Percentiles rank a stretch among this genome's conserved stretches.
These are phyloP conservation scores for Oreochromis niloticus DNA, from an alignment of 2,113 vertebrate genomes.

Conservation along the genomic window DNA sequence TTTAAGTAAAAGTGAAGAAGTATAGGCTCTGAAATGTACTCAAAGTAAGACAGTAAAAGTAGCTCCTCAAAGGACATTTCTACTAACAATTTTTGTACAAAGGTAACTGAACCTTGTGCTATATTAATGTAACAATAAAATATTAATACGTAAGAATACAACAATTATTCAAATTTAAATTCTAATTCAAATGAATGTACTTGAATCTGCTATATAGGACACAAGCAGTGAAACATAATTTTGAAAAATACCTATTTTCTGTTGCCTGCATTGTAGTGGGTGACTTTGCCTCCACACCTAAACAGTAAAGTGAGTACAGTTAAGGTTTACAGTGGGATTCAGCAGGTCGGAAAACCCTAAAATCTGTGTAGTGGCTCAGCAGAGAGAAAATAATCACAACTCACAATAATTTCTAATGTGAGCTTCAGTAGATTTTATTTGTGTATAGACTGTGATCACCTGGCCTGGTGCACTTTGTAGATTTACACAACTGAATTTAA, in stretches of 20 bases:
- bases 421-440: not conserved
- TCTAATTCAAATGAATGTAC: not conserved
- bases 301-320: not conserved
- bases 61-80: not conserved
- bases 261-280: not conserved
- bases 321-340: not conserved
- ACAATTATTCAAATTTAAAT: not conserved
- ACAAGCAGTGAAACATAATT: not conserved
- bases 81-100: not conserved
- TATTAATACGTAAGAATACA: not conserved
- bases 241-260: not conserved
- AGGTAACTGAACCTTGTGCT: not conserved
- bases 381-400: not conserved
- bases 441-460: not conserved
- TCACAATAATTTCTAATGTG: not conserved
- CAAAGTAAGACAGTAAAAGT: not conserved
- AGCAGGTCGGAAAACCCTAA: not conserved
- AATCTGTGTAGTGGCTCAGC: not conserved
- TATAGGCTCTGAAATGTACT: not conserved
- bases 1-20: not conserved
- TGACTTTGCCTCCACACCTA: not conserved
- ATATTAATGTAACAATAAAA: not conserved
- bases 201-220: not conserved
- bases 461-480: not conserved
- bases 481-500: not conserved